Conservation (phyloP, 1,140 invertebrate species). For the Dryas iulia region DNA sequence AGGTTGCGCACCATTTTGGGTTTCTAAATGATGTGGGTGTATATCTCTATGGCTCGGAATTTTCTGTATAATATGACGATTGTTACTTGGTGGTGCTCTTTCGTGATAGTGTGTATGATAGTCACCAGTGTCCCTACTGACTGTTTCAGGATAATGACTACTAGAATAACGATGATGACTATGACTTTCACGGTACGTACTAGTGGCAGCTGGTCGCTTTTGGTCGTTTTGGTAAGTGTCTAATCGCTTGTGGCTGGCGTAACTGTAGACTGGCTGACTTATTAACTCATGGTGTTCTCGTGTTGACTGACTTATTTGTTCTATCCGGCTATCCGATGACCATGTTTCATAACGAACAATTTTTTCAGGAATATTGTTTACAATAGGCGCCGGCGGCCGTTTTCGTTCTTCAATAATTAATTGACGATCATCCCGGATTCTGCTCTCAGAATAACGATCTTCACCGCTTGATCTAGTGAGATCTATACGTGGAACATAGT, state of each 20-base stretch:
- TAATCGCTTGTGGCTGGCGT: constrained; percentile 68
- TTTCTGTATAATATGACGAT: constrained; percentile 74
- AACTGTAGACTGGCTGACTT: constrained; percentile 69
- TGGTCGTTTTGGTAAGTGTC: constrained; percentile 69
- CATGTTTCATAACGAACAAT: constrained; percentile 74
- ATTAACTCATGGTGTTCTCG: constrained; percentile 69
- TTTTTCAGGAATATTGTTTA: constrained; percentile 77
- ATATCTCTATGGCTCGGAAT: constrained; percentile 63
- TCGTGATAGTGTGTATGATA: constrained; percentile 63
- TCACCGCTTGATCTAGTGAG: constrained; percentile 62
- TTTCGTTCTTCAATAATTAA: constrained; percentile 73
- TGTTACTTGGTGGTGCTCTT: constrained; percentile 62
- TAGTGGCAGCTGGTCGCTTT: constrained; percentile 45
- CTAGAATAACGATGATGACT: constrained; percentile 55
- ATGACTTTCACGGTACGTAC: constrained; percentile 53
- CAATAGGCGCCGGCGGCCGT: constrained; percentile 58
- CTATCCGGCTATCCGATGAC: constrained; percentile 70
- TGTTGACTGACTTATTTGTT: constrained; percentile 58
- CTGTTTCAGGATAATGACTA: constrained; percentile 46
- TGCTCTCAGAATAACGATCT: constrained; percentile 57
- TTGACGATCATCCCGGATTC: constrained; percentile 61
- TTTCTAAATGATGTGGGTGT: constrained; percentile 51
- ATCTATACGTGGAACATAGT: constrained; percentile 76
- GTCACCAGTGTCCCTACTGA: constrained; percentile 46
- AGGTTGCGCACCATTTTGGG: constrained; percentile 62